These are phyloP conservation scores for Taphrorychus bicolor DNA, from an alignment of 2,888 invertebrate species.

Conservation along the genomic window DNA sequence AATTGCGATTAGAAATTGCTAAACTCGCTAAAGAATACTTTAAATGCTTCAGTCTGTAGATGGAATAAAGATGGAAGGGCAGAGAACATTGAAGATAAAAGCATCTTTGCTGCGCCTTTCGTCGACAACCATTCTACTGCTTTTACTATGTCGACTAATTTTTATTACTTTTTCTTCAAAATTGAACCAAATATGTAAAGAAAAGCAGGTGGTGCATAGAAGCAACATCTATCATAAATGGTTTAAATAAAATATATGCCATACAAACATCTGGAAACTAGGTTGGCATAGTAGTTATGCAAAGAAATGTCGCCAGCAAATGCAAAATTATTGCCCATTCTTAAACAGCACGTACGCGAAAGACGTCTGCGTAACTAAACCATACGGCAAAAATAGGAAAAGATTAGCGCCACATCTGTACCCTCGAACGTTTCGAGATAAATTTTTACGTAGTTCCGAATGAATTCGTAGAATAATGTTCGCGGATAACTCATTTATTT, in stretches of 20 bases:
- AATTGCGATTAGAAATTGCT: too few species aligned
- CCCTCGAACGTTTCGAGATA: slow-evolving; percentile 9
- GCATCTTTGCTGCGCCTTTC: too few species aligned
- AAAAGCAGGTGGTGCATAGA: too few species aligned
- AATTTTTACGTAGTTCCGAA: slow-evolving; percentile 23
- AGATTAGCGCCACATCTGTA: slow-evolving; percentile 34
- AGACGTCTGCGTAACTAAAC: slow-evolving; percentile 20
- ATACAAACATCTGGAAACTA: background rate
- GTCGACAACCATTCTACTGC: too few species aligned
- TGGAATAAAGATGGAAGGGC: too few species aligned
- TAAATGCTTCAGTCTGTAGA: too few species aligned
- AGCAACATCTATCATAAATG: background rate
- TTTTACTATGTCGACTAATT: too few species aligned
- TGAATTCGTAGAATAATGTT: slow-evolving; percentile 10
- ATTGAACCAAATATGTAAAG: too few species aligned
- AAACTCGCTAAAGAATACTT: too few species aligned
- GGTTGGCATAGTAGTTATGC: background rate
- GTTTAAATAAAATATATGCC: background rate
- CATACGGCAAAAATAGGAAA: slow-evolving; percentile 27
- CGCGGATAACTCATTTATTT: slow-evolving; percentile 8
- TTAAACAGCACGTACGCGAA: slow-evolving; percentile 30
- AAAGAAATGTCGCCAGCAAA: background rate
- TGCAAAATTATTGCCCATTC: slow-evolving; percentile 25
- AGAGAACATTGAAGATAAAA: too few species aligned
- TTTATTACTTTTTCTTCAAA: too few species aligned